Conservation (phyloP, 2,113 vertebrate species). For the Nannobrachium achirus region DNA sequence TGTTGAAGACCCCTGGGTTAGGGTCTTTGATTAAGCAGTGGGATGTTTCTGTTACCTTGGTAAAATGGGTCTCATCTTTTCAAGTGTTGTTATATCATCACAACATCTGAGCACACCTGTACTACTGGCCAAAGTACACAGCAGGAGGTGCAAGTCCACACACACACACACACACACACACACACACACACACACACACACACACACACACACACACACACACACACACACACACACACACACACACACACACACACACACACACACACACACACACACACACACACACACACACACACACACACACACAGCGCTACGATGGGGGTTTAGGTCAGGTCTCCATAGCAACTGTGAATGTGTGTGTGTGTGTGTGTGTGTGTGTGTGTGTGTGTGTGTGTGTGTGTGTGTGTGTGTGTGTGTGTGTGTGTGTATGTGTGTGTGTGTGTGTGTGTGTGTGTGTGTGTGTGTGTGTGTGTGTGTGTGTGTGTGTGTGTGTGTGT, state of each 20-base stretch:
- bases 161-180: constrained; percentile 21
- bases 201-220: background rate
- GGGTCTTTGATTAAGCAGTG: background rate
- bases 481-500: background rate
- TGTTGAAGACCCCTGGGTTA: background rate
- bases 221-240: background rate
- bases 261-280: background rate
- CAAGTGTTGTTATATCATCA: constrained; percentile 50
- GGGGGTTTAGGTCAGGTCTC: constrained; percentile 32
- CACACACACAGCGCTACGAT: background rate
- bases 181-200: background rate
- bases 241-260: background rate
- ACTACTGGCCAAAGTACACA: constrained; percentile 58
- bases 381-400: background rate
- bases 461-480: background rate
- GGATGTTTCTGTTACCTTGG: constrained; percentile 4
- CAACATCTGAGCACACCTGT: constrained; percentile 14
- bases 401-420: background rate
- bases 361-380: constrained; percentile 7
- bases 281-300: background rate
- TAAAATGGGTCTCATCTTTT: constrained; percentile 1
- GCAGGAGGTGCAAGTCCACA: constrained; percentile 6
- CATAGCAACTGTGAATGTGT: constrained; percentile 57
- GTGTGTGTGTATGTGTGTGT: background rate
- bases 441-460: background rate